Conservation (phyloP, 2,797 vertebrate genomes). For the Anniella stebbinsi region DNA sequence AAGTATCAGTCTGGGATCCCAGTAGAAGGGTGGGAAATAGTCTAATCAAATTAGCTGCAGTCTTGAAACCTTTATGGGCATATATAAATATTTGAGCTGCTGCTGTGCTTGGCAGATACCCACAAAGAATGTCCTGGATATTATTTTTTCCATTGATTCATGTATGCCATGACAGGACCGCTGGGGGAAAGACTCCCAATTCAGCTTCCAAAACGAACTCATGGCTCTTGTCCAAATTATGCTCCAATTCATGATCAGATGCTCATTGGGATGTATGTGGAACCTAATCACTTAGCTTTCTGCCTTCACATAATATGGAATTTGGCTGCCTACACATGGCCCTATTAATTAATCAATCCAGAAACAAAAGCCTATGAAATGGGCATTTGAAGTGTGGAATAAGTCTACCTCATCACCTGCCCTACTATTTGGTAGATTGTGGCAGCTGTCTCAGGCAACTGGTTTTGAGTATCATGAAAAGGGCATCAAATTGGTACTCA, state of each 20-base stretch:
- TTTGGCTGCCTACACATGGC: neutral
- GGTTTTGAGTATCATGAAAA: neutral
- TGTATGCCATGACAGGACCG: constrained; percentile 45
- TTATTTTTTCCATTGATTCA: constrained; percentile 68
- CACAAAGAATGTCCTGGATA: constrained; percentile 54
- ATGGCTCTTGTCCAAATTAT: neutral
- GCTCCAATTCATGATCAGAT: neutral
- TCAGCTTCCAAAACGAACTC: constrained; percentile 39
- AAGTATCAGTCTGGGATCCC: constrained; percentile 66
- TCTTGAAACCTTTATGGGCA: constrained; percentile 58
- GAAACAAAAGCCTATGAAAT: neutral
- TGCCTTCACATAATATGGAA: neutral
- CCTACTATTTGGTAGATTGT: neutral
- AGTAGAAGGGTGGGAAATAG: constrained; percentile 68
- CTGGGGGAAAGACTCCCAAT: constrained; percentile 50
- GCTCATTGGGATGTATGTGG: neutral
- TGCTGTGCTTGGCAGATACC: constrained; percentile 71
- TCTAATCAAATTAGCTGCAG: constrained; percentile 69
- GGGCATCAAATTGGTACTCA: neutral
- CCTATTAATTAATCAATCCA: neutral
- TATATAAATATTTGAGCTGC: constrained; percentile 63
- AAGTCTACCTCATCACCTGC: neutral
- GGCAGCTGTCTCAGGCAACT: neutral
- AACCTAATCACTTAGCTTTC: neutral
- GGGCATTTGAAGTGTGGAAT: neutral